These are phyloP conservation scores for Platycheirus albimanus DNA, from an alignment of 2,888 invertebrate species.

Conservation along the genomic window DNA sequence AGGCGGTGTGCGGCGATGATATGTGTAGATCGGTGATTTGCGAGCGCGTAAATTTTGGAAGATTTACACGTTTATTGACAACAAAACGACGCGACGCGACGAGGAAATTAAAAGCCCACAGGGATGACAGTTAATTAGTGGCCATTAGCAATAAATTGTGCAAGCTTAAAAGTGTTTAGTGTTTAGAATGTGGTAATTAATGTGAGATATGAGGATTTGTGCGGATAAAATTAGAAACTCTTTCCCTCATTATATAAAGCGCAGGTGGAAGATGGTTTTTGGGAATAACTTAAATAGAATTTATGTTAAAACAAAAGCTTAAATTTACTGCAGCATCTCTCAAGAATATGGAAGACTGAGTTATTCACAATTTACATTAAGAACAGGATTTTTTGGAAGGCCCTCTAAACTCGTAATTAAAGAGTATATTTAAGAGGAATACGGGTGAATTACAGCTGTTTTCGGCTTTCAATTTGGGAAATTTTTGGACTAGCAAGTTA, in stretches of 20 bases:
- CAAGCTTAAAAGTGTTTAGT: too few species aligned
- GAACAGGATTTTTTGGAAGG: too few species aligned
- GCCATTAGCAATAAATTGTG: slow-evolving; percentile 16
- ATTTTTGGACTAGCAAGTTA: too few species aligned
- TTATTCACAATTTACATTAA: too few species aligned
- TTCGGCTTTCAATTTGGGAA: too few species aligned
- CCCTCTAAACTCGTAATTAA: too few species aligned
- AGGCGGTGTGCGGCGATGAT: neutral
- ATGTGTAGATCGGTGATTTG: slow-evolving; percentile 38
- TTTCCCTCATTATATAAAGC: neutral
- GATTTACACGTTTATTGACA: slow-evolving; percentile 51
- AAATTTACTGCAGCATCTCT: too few species aligned
- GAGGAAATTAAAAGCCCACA: neutral
- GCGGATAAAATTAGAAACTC: slow-evolving; percentile 2
- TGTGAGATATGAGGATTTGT: neutral
- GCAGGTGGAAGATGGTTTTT: neutral
- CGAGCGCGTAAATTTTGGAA: slow-evolving; percentile 47
- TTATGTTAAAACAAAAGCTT: neutral
- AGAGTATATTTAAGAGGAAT: too few species aligned
- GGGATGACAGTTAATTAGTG: slow-evolving; percentile 6
- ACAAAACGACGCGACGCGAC: neutral
- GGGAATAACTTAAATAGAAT: neutral
- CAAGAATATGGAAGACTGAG: too few species aligned
- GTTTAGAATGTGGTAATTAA: neutral
- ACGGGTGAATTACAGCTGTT: too few species aligned